These are phyloP conservation scores for Drosophila kikkawai DNA, from an alignment of 1,140 invertebrate species.

Conservation along the genomic window DNA sequence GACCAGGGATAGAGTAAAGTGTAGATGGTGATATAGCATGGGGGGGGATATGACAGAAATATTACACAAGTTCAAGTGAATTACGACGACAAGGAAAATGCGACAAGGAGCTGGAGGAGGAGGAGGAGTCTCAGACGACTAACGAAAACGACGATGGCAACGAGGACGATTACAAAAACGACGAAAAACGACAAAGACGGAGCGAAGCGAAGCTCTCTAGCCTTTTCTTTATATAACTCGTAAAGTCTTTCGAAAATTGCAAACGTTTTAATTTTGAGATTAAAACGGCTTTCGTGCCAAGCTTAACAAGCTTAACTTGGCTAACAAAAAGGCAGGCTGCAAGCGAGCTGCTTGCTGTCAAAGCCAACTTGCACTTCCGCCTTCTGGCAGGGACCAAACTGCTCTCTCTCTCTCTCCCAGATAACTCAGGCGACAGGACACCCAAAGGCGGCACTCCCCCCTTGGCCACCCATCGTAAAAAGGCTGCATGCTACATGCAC, in stretches of 20 bases:
- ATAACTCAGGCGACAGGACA: constrained; percentile 6
- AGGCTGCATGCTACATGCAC: constrained; percentile 72
- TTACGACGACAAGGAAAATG: constrained; percentile 65
- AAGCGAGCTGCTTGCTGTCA: constrained; percentile 35
- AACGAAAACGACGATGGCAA: constrained; percentile 19
- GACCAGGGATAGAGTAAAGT: constrained; percentile 2
- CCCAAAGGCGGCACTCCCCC: not conserved
- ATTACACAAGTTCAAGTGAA: constrained; percentile 81
- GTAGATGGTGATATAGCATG: constrained; percentile 1
- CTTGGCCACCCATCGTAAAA: constrained; percentile 52
- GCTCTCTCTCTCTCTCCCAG: not conserved
- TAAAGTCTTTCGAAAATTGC: constrained; percentile 78
- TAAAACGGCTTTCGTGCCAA: constrained; percentile 81
- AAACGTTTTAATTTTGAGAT: constrained; percentile 84
- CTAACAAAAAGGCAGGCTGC: constrained; percentile 54
- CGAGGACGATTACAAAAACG: constrained; percentile 33
- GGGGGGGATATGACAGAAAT: constrained; percentile 49
- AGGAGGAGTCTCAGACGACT: constrained; percentile 10
- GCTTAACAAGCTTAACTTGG: constrained; percentile 82
- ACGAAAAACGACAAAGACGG: constrained; percentile 48
- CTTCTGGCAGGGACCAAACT: constrained; percentile 49
- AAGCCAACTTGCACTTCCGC: constrained; percentile 51
- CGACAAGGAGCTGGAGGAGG: constrained; percentile 1
- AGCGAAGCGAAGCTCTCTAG: constrained; percentile 15
- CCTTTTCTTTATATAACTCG: constrained; percentile 72